Conservation (phyloP, 2,888 invertebrate genomes). For the Netelia fuscicornis region DNA sequence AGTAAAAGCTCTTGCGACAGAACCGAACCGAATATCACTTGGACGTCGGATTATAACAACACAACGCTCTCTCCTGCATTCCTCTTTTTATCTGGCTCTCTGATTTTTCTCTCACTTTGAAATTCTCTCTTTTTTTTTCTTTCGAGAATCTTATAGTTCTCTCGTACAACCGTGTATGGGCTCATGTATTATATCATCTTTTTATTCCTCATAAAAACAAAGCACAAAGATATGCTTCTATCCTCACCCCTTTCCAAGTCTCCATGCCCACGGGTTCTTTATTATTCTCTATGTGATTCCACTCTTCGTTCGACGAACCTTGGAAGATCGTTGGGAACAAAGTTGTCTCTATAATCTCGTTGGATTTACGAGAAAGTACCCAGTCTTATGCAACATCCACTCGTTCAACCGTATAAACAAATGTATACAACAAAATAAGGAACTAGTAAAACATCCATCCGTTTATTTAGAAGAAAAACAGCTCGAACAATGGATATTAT, state of each 20-base stretch:
- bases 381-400: too few species aligned
- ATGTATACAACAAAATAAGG: too few species aligned
- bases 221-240: constrained; percentile 24
- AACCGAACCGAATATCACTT: constrained; percentile 71
- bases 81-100: constrained; percentile 26
- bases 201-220: constrained; percentile 27
- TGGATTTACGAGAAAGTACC: background rate
- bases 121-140: constrained; percentile 7
- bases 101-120: constrained; percentile 21
- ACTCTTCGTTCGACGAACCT: background rate
- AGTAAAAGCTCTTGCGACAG: constrained; percentile 58
- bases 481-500: too few species aligned
- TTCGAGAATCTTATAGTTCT: background rate
- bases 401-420: too few species aligned
- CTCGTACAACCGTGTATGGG: background rate
- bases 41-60: constrained; percentile 74
- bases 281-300: constrained; percentile 4
- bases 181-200: background rate
- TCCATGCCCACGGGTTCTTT: background rate
- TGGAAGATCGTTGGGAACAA: background rate
- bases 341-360: background rate
- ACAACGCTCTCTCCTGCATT: constrained; percentile 55
- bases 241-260: background rate
- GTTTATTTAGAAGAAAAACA: too few species aligned
- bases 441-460: too few species aligned